phyloP scores from a whole-genome alignment of 2,797 vertebrate species.

The Muscicapa comitata region DNA sequence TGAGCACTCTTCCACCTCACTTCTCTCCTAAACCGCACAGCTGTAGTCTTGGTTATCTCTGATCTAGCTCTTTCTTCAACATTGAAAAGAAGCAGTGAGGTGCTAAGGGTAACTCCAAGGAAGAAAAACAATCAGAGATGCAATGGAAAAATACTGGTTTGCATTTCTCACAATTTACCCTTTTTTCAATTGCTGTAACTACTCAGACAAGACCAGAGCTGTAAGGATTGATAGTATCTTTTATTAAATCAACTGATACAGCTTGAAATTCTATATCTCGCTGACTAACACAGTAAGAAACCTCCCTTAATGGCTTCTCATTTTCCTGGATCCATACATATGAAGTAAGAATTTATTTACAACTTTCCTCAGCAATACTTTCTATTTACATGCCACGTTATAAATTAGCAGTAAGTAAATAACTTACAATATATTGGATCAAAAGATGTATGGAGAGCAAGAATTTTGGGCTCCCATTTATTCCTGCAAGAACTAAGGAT shows the following conservation, averaged over 20 bases:
- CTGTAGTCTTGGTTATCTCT: background rate
- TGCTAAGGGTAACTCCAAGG: background rate
- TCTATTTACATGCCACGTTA: background rate
- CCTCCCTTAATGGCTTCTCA: background rate
- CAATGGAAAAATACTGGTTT: background rate
- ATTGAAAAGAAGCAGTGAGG: background rate
- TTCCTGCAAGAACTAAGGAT: background rate
- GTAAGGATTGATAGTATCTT: background rate
- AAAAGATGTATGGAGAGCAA: background rate
- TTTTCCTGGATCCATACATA: background rate
- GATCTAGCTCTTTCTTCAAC: background rate
- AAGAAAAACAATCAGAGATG: background rate
- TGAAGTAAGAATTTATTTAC: background rate
- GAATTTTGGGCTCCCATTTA: background rate
- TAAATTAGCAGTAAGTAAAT: background rate
- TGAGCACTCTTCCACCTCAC: background rate
- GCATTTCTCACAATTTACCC: background rate
- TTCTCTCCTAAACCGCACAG: background rate
- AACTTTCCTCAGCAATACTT: background rate
- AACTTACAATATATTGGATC: background rate
- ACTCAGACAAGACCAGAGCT: background rate
- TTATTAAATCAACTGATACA: background rate
- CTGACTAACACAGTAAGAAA: background rate
- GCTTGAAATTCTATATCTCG: background rate
- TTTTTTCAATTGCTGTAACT: background rate